Base-by-base conservation (phyloP, 37 sponge, comb jelly and placozoan species). In the Corticium candelabrum region DNA sequence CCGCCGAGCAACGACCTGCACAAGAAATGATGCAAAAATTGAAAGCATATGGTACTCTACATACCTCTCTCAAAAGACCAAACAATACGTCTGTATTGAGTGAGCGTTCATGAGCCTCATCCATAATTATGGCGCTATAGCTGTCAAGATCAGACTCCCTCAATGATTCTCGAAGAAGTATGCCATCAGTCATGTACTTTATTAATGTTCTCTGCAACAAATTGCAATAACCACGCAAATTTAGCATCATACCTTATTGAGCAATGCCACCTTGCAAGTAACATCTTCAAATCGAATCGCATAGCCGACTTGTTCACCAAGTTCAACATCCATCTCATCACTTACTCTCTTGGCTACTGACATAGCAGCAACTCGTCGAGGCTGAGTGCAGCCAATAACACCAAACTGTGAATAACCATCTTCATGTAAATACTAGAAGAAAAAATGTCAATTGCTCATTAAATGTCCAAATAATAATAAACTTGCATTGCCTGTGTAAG, bases 141-240 rank as follows among this genome's bases (percentile, higher is more conserved):
- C 84, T 87, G 80, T 99, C 99, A 68, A 99, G 78, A 78, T 99
- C 99, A 36, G 99, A 78, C 69, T 99, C 99, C 32, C 99, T 74
- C 76, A 99, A 84, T 37, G 93, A 92, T 79, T 99, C 99, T 41
- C 99, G 75, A 73, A 99, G 78, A 76, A 99, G 80, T 76, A 99
- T 99, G 74, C 99, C 99, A 76, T 99, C 99, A 15, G 99, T 99
- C 99, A 99, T 99, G 88, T 99, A 99, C 82, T 99, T 99, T 72
- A 99, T 92, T 21, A 86, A 72, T 11, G 99, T 99, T 0, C 89
- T 79, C 94, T 94, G 36, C n/a, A 74, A 33, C 36, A 27, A 72
- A 27, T 27, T 21, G 37, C 74, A n/a, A 15, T 36, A 29, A 15
- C 15, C 37, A n/a, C 74, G 11, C 15, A 27, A 21, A 27, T 27